Base-by-base conservation (phyloP, 2,113 vertebrate species). In the Lagenorhynchus albirostris region DNA sequence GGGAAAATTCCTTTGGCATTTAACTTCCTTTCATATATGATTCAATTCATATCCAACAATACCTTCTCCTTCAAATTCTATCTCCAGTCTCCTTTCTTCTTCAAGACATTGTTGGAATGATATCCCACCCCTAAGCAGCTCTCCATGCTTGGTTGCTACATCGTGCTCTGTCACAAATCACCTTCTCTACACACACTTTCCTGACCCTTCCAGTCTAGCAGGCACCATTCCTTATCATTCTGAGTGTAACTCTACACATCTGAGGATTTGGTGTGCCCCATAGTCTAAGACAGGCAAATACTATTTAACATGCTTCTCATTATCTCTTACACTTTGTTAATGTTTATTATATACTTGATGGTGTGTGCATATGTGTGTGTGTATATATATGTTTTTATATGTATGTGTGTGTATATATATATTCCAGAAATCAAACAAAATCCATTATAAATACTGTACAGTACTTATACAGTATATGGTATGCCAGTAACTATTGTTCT, bases 401-500 rank as follows among this genome's bases (percentile, higher is more conserved):
- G 26, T 31, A 26, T 58, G 33, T 38, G 1, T 50, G 0, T 67
- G 31, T 31, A 81, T 44, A 58, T 2, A 6, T 4, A 23, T n/a
- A 86, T 83, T 73, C 14, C 47, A 95, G 18, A 89, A 84, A 84
- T 73, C 23, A 71, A 93, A 93, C 11, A 83, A 47, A 89, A 96
- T 55, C 44, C 20, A 93, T 29, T 62, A 47, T 58, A 96, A 96
- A 93, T 77, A 74, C 17, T 47, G 25, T 60, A 73, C 5, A 58
- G 38, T 44, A 31, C 23, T 53, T 82, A 84, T 80, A 68, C 11
- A 60, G 17, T 71, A 55, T 47, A 18, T 62, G 38, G 87, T 18
- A 23, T 41, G 25, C 18, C 29, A 90, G 29, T 92, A 58, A 84
- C 26, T 81, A 76, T 76, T 89, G 1, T 81, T 63, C 17, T 85